Percentiles rank a stretch among this genome's conserved stretches.
phyloP scores from a whole-genome alignment of 64 coral and sea anemone genomes.

The Actinia tenebrosa region DNA sequence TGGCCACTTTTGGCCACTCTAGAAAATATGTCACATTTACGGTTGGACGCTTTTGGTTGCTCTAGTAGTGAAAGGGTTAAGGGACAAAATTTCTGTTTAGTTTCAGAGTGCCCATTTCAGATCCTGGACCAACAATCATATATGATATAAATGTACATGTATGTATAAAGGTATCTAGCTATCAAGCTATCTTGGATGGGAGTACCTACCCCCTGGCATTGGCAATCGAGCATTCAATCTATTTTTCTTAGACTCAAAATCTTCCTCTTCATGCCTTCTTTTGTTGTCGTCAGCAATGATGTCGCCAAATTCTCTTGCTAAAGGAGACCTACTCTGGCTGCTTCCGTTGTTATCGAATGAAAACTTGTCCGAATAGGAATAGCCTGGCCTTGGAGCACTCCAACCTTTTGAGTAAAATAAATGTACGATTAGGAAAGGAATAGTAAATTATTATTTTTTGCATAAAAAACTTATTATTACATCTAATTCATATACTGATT shows the following conservation, averaged over 20 bases:
- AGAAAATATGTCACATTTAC: too few species aligned
- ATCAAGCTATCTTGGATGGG: too few species aligned
- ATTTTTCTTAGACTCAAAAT: constrained; percentile 50
- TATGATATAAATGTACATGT: too few species aligned
- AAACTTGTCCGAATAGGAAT: constrained; percentile 58
- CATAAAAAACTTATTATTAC: too few species aligned
- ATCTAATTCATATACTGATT: too few species aligned
- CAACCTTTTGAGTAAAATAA: constrained; percentile 48
- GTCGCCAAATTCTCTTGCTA: background rate
- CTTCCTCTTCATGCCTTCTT: constrained; percentile 9
- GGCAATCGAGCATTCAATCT: constrained; percentile 38
- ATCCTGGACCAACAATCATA: too few species aligned
- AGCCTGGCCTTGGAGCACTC: constrained; percentile 51
- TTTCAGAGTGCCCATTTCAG: too few species aligned
- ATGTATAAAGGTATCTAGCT: too few species aligned
- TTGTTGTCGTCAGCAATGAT: background rate
- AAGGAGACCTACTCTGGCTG: background rate
- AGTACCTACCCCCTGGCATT: constrained; percentile 53
- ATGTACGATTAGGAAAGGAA: background rate
- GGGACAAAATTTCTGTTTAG: too few species aligned
- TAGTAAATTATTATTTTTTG: background rate
- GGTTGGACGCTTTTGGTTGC: too few species aligned
- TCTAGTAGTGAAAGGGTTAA: too few species aligned
- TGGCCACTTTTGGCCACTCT: too few species aligned
- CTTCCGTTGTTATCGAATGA: background rate